Conservation (phyloP, 1,140 invertebrate genomes). For the Trachelipus rathkii region DNA sequence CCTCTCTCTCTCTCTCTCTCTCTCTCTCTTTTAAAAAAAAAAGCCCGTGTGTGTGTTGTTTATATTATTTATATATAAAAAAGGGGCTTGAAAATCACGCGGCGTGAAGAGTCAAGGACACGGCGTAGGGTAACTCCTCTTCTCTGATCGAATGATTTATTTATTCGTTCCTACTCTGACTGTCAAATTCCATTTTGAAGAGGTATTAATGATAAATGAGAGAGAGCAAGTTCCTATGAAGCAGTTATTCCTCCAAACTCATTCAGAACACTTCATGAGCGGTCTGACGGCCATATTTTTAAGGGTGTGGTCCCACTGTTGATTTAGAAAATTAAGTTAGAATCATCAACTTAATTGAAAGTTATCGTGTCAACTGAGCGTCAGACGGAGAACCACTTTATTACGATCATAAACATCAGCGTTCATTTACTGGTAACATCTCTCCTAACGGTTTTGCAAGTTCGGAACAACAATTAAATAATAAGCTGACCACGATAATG, state of each 20-base stretch:
- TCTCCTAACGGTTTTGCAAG: neutral
- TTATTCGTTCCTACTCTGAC: neutral
- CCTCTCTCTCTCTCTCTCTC: no score
- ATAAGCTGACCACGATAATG: neutral
- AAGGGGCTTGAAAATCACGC: neutral
- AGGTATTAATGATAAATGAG: constrained; percentile 5
- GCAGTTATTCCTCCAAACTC: neutral
- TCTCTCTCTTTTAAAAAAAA: no score
- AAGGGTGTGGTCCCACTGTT: constrained; percentile 42
- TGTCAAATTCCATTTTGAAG: neutral
- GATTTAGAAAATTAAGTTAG: constrained; percentile 43
- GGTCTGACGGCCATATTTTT: constrained; percentile 21
- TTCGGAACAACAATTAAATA: neutral
- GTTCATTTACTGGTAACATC: constrained; percentile 19
- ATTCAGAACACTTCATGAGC: constrained; percentile 8
- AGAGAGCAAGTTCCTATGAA: neutral
- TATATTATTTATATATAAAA: no score
- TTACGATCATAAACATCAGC: constrained; percentile 26
- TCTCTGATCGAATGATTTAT: neutral
- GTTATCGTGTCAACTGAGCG: constrained; percentile 37
- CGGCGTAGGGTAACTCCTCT: neutral
- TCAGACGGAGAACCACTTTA: constrained; percentile 16
- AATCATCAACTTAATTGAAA: constrained; percentile 45
- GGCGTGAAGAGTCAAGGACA: neutral
- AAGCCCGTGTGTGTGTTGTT: no score